Evolutionary conservation across 2,797 vertebrate species (phyloP).

Genomic region (Hoplostethus mediterraneus): DNA sequence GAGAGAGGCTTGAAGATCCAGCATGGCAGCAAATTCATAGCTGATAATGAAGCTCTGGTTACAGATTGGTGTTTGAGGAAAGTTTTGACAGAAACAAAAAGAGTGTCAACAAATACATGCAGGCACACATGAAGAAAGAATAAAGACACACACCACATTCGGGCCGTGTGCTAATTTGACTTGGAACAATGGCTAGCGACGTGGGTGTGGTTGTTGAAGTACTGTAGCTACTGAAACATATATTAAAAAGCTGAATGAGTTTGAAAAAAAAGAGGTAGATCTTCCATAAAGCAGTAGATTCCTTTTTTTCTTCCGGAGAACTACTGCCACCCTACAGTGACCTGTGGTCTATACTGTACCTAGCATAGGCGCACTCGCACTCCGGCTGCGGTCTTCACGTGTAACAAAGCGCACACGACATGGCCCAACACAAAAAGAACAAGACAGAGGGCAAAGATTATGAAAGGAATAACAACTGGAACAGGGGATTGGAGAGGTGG

Average conservation of each 20-base stretch:
- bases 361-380: slow-evolving; percentile 95
- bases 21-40: slow-evolving; percentile 14
- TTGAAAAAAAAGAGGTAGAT: slow-evolving; percentile 32
- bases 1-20: slow-evolving; percentile 20
- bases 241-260: slow-evolving; percentile 36
- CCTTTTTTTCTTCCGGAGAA: slow-evolving; percentile 55
- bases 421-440: slow-evolving; percentile 84
- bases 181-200: slow-evolving; percentile 28
- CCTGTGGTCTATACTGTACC: slow-evolving; percentile 91
- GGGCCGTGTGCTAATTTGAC: slow-evolving; percentile 10
- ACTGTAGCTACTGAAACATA: slow-evolving; percentile 41
- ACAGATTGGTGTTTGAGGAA: slow-evolving; percentile 24
- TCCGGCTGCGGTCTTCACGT: slow-evolving; percentile 95
- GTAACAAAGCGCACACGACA: slow-evolving; percentile 87
- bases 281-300: slow-evolving; percentile 46
- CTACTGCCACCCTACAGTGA: slow-evolving; percentile 63
- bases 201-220: slow-evolving; percentile 47
- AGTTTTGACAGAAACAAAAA: slow-evolving; percentile 4
- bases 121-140: slow-evolving; percentile 38
- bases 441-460: slow-evolving; percentile 86
- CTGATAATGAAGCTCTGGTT: slow-evolving; percentile 48
- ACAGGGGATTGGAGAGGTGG: slow-evolving; percentile 29
- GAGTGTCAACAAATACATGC: slow-evolving; percentile 66
- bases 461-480: slow-evolving; percentile 60
- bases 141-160: slow-evolving; percentile 44